phyloP scores from a whole-genome alignment of 2,113 vertebrate species.

The Panthera uncia region DNA sequence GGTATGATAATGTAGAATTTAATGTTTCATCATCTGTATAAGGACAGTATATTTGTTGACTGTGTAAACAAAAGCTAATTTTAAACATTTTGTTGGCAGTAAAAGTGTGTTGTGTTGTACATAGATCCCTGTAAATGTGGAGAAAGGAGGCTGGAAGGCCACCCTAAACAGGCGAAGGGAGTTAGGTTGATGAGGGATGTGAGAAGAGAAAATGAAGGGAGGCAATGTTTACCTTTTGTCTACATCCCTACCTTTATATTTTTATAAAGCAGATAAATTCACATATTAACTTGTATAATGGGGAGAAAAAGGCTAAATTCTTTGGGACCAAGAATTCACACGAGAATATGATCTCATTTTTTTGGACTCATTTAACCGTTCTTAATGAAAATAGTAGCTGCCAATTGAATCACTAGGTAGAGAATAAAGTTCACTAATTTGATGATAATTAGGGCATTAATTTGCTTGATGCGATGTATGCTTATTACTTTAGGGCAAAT shows the following conservation, averaged over 20 bases:
- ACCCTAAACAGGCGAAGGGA: not conserved
- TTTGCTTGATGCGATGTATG: not conserved
- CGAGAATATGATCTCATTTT: conserved; percentile 5
- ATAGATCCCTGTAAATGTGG: not conserved
- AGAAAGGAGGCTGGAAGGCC: not conserved
- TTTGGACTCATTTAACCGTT: not conserved
- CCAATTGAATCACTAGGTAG: not conserved
- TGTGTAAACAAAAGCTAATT: not conserved
- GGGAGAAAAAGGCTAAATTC: not conserved
- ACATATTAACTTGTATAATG: not conserved
- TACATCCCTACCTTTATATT: not conserved
- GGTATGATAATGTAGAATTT: not conserved
- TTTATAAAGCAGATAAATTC: not conserved
- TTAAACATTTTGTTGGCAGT: not conserved
- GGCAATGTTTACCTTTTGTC: not conserved
- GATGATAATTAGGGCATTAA: not conserved
- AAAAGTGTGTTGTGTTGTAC: not conserved
- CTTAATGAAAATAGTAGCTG: not conserved
- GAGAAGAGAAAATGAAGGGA: not conserved
- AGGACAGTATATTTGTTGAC: not conserved
- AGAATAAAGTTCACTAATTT: conserved; percentile 1
- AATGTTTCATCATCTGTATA: not conserved
- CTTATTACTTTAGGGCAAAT: not conserved
- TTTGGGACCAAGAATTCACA: not conserved
- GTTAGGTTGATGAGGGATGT: not conserved